Evolutionary conservation across 1,140 invertebrate species (phyloP), one percentile per base, ranked within the genome.

Genomic region (Andrena cerasifolii): DNA sequence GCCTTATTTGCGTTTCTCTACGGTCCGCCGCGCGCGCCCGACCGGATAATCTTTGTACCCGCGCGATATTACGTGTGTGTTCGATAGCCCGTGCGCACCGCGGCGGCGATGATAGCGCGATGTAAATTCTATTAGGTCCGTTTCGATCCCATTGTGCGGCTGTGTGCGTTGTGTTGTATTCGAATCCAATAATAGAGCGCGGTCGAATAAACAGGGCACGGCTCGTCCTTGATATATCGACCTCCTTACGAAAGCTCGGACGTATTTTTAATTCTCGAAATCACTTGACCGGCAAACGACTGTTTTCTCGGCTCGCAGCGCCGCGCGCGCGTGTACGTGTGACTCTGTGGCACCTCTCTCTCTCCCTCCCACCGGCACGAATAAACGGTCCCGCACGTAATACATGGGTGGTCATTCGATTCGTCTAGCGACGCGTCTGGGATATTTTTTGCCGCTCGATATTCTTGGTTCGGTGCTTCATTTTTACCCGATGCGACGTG

Each of bases 261-360:
- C 67, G 68, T 78, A 78, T 78, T 78, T 78, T 78, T 78, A 78
- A 73, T 78, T 78, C 76, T 6, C 67, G 59, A 73, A 78, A 78
- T 78, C 76, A 72, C 45, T 70, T 59, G 74, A 71, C 65, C 53
- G 65, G n/a, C 45, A 53, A 77, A 77, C 68, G 26, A 67, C 28
- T 26, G 45, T 72, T 71, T 70, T 45, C 54, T 31, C 54, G 66
- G 7, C 21, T 71, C 43, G 62, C 68, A 31, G 31, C 54, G 53
- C n/a, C 12, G 36, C 10, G 36, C 10, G n/a, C 21, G 10, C 12
- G 18, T 21, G 5, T 12, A 16, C 51, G 58, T 53, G 16, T 6
- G 24, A 14, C 24, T 36, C 26, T 16, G 16, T 56, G 6, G 18
- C 26, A 12, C 24, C 33, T 24, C 16, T 21, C 16, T 12, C 2